These are phyloP conservation scores for Porites rus DNA, from an alignment of 92 coral and sea anemone genomes.

Conservation along the genomic window DNA sequence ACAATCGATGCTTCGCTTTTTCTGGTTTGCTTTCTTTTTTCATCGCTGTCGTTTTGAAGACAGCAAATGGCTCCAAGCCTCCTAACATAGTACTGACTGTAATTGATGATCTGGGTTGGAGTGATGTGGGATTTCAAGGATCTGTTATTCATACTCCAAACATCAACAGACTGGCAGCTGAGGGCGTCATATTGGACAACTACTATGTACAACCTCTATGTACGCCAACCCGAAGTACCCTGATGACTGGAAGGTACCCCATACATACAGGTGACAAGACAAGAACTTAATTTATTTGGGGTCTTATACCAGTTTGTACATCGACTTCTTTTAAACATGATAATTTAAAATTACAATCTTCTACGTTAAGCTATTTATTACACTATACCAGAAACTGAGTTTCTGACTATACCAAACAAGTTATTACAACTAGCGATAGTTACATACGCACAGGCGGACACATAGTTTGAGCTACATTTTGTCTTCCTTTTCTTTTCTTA, in stretches of 20 bases:
- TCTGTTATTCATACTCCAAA: conserved; percentile 78
- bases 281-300: too few relatives aligned
- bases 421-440: too few relatives aligned
- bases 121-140: conserved; percentile 86
- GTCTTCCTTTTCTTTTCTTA: too few relatives aligned
- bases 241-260: conserved; percentile 89
- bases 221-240: conserved; percentile 89
- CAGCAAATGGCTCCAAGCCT: not conserved
- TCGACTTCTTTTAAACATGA: too few relatives aligned
- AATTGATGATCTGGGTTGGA: conserved; percentile 82
- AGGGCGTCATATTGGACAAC: conserved; percentile 79
- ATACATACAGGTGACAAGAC: conserved; percentile 79
- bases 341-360: too few relatives aligned
- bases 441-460: too few relatives aligned
- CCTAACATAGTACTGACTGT: conserved; percentile 71
- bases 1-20: not conserved
- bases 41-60: not conserved
- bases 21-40: not conserved
- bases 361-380: too few relatives aligned
- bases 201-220: conserved; percentile 84
- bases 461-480: too few relatives aligned
- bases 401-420: too few relatives aligned
- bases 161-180: conserved; percentile 72
- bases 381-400: too few relatives aligned
- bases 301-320: too few relatives aligned